These are phyloP conservation scores for Lamprologus sp. DNA, from an alignment of 2,113 vertebrate species.

Conservation along the genomic window DNA sequence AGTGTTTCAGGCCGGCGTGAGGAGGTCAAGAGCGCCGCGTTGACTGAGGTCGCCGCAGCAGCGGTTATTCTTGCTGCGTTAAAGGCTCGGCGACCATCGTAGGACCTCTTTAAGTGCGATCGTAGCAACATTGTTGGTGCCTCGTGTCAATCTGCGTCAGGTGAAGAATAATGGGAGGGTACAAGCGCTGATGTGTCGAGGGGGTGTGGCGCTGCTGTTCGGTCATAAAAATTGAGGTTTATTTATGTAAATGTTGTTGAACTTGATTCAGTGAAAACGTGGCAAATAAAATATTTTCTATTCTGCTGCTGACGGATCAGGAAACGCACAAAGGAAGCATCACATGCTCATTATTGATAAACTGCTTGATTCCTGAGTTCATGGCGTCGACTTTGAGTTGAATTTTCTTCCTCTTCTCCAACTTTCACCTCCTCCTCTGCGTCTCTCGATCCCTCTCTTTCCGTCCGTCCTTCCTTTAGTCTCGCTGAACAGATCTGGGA, in stretches of 20 bases:
- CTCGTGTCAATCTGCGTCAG: neutral
- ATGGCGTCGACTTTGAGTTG: neutral
- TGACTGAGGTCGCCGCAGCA: conserved; percentile 6
- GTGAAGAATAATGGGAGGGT: neutral
- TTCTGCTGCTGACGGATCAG: neutral
- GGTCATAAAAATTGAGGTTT: neutral
- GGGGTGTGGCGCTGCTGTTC: neutral
- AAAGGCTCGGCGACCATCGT: neutral
- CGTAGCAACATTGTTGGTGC: neutral
- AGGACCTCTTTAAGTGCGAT: neutral
- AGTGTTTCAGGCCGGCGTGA: conserved; percentile 27
- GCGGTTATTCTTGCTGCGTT: neutral
- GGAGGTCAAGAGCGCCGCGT: conserved; percentile 38
- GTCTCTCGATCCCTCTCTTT: neutral
- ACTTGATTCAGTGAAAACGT: neutral
- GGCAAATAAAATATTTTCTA: neutral
- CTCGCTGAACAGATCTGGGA: conserved; percentile 34
- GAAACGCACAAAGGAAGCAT: neutral
- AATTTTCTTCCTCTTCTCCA: neutral
- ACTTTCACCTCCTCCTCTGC: neutral
- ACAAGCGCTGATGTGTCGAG: neutral
- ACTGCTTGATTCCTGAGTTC: neutral
- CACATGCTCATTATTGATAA: neutral
- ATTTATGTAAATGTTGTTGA: neutral
- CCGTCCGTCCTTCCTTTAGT: conserved; percentile 7